Evolutionary conservation across 2,797 vertebrate species (phyloP).

Genomic region (Galaxias olidus): DNA sequence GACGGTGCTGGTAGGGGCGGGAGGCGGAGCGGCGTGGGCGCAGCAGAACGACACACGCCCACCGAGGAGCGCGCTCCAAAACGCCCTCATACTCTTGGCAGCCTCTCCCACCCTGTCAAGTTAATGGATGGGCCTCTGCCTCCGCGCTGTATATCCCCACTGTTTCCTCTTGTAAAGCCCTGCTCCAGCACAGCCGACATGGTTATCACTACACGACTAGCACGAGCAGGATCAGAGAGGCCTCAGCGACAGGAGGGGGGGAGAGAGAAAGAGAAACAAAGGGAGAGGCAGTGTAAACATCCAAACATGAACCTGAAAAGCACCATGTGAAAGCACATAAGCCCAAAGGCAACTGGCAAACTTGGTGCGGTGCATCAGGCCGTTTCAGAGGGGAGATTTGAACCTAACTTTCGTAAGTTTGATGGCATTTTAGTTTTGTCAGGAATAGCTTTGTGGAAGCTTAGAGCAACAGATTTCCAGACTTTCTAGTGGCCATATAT

Average conservation of each 20-base stretch:
- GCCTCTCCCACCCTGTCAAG: conserved; percentile 66
- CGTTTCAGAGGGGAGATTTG: conserved; percentile 1
- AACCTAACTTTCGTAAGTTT: background rate
- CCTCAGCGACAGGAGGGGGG: conserved; percentile 3
- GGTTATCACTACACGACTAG: conserved; percentile 60
- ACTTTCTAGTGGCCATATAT: conserved; percentile 12
- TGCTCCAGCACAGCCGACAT: conserved; percentile 57
- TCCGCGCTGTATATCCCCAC: conserved; percentile 68
- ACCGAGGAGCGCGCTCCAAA: conserved; percentile 64
- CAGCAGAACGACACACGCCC: conserved; percentile 56
- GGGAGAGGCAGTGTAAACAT: conserved; percentile 38
- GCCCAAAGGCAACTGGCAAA: background rate
- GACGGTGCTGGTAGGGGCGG: conserved; percentile 50
- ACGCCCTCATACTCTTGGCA: conserved; percentile 72
- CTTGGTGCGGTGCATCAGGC: background rate
- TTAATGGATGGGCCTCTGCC: conserved; percentile 74
- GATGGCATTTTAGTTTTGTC: conserved; percentile 2
- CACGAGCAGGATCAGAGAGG: conserved; percentile 49
- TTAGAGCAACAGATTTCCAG: conserved; percentile 31
- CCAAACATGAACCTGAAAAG: conserved; percentile 34
- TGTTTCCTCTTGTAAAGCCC: conserved; percentile 70
- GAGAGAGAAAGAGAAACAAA: conserved; percentile 4
- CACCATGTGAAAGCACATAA: conserved; percentile 15
- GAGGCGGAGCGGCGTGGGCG: conserved; percentile 45
- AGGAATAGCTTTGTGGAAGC: conserved; percentile 18